These are phyloP conservation scores for Frankliniella intonsa DNA, from an alignment of 2,888 invertebrate species.

Conservation along the genomic window DNA sequence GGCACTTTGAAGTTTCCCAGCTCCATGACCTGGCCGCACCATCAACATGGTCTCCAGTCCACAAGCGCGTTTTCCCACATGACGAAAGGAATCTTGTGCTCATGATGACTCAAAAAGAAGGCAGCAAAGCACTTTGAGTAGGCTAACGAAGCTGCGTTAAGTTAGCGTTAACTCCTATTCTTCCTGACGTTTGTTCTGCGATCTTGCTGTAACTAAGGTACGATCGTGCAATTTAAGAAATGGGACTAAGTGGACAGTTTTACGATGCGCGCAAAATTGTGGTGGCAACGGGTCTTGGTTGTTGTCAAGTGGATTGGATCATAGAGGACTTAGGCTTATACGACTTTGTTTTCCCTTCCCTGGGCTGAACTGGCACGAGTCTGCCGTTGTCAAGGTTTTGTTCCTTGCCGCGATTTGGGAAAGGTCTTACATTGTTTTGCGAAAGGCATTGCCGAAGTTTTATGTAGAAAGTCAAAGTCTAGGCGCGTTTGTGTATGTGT, in stretches of 20 bases:
- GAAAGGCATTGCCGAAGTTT: too few relatives aligned
- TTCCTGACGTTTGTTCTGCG: neutral
- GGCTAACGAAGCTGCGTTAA: neutral
- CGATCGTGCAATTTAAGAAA: neutral
- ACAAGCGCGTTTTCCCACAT: neutral
- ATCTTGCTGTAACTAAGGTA: neutral
- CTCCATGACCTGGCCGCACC: neutral
- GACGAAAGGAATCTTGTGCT: neutral
- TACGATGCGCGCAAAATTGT: too few relatives aligned
- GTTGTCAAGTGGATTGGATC: neutral
- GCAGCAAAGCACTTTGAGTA: neutral
- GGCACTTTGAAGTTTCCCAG: too few relatives aligned
- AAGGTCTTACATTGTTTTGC: neutral
- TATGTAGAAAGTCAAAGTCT: too few relatives aligned
- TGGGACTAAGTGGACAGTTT: too few relatives aligned
- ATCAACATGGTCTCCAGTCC: neutral
- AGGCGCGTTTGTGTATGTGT: neutral
- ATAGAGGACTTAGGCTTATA: neutral
- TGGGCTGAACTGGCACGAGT: neutral
- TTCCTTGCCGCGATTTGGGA: too few relatives aligned
- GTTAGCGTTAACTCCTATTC: too few relatives aligned
- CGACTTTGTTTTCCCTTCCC: neutral
- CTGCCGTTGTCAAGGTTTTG: too few relatives aligned
- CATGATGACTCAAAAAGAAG: slow-evolving; percentile 16
- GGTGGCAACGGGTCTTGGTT: neutral